These are phyloP conservation scores for Lamellibrachia satsuma DNA, from an alignment of 2,888 invertebrate species.

Conservation along the genomic window DNA sequence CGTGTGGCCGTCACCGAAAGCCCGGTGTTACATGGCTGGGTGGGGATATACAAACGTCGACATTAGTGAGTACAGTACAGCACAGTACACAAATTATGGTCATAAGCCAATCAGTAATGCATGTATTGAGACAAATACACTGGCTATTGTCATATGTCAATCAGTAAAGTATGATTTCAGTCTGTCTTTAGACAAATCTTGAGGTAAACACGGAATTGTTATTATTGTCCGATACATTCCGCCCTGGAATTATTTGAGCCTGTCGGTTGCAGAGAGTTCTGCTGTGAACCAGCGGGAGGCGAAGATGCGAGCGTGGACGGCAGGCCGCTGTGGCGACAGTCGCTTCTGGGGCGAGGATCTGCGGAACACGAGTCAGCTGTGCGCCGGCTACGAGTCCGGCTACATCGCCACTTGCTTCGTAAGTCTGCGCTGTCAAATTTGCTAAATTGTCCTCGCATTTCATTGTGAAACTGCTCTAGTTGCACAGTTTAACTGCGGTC, in stretches of 20 bases:
- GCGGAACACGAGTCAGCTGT: conserved; percentile 38
- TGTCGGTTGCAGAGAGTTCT: background rate
- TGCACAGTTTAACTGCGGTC: too few species aligned
- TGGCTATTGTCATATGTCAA: too few species aligned
- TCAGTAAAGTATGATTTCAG: background rate
- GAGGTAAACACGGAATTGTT: background rate
- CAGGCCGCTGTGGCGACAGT: conserved; percentile 47
- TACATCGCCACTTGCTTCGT: conserved; percentile 43
- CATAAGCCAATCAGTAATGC: too few species aligned
- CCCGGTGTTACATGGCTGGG: conserved; percentile 31
- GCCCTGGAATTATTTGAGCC: background rate
- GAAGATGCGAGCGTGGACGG: conserved; percentile 56
- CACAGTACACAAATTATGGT: too few species aligned
- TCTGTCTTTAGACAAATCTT: background rate
- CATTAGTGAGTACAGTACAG: background rate
- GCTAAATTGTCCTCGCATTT: too few species aligned
- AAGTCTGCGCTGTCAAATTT: background rate
- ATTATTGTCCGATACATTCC: background rate
- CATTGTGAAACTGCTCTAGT: too few species aligned
- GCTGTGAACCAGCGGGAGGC: conserved; percentile 46
- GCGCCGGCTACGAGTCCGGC: conserved; percentile 59
- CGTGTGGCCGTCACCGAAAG: background rate
- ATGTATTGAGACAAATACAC: too few species aligned
- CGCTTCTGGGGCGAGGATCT: conserved; percentile 30
- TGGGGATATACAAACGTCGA: conserved; percentile 25